phyloP scores from a whole-genome alignment of 1,140 invertebrate genomes.

The Lethrus apterus region DNA sequence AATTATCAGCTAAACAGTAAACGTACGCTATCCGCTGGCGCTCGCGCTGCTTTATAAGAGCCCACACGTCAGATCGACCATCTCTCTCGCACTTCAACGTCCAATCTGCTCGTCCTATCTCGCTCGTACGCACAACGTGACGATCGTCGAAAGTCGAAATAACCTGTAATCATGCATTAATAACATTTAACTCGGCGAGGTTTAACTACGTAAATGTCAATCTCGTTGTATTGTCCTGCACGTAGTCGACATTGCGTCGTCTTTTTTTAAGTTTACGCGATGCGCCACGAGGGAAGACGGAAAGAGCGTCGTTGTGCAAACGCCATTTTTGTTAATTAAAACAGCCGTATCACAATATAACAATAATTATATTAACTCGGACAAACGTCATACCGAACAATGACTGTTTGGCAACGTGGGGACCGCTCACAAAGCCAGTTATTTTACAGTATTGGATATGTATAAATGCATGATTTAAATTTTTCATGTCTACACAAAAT shows the following conservation, averaged over 20 bases:
- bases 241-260: constrained; percentile 5
- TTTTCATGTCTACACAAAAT: too few relatives aligned
- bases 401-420: too few relatives aligned
- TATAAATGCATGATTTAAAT: too few relatives aligned
- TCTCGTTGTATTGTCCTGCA: constrained; percentile 8
- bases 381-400: constrained; percentile 13
- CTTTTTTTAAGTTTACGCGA: neutral
- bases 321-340: constrained; percentile 12
- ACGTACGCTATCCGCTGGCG: constrained; percentile 27
- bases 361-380: constrained; percentile 12
- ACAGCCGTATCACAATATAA: constrained; percentile 8
- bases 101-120: too few relatives aligned
- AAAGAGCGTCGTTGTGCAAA: neutral
- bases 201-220: constrained; percentile 23
- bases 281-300: neutral
- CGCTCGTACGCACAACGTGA: neutral
- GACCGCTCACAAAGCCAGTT: too few relatives aligned
- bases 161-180: constrained; percentile 26
- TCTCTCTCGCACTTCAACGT: too few relatives aligned
- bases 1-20: constrained; percentile 32
- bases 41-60: constrained; percentile 2
- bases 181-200: constrained; percentile 15
- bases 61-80: neutral
- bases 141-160: too few relatives aligned
- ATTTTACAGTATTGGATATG: too few relatives aligned